Conservation (phyloP, 2,113 vertebrate species). For the Halichoerus grypus region DNA sequence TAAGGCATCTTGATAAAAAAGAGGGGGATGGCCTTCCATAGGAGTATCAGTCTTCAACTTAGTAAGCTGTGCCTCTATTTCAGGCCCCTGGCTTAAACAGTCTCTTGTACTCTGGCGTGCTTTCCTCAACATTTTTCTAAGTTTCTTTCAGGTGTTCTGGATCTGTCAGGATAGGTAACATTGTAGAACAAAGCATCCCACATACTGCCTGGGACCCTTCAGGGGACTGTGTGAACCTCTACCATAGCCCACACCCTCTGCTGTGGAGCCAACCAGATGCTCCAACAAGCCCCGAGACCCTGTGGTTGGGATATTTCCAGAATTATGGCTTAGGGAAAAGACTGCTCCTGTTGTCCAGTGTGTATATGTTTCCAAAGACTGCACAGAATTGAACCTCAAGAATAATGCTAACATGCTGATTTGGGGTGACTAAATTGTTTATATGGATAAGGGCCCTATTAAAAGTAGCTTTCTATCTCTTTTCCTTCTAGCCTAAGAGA, state of each 20-base stretch:
- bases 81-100: neutral
- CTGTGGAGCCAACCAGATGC: no score
- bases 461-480: neutral
- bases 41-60: neutral
- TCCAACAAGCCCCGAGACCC: neutral
- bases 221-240: neutral
- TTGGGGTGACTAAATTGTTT: neutral
- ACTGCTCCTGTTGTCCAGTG: neutral
- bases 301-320: neutral
- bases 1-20: neutral
- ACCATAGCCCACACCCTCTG: neutral
- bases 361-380: neutral
- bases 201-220: neutral
- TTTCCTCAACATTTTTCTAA: neutral
- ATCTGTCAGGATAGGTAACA: neutral
- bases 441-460: neutral
- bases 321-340: neutral
- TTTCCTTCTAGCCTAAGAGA: neutral
- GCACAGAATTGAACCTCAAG: neutral
- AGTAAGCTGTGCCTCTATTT: neutral
- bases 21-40: neutral
- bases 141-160: neutral
- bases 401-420: neutral
- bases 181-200: neutral
- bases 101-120: neutral